Evolutionary conservation across 2,113 vertebrate species (phyloP).

Genomic region (Aegotheles bennettii): DNA sequence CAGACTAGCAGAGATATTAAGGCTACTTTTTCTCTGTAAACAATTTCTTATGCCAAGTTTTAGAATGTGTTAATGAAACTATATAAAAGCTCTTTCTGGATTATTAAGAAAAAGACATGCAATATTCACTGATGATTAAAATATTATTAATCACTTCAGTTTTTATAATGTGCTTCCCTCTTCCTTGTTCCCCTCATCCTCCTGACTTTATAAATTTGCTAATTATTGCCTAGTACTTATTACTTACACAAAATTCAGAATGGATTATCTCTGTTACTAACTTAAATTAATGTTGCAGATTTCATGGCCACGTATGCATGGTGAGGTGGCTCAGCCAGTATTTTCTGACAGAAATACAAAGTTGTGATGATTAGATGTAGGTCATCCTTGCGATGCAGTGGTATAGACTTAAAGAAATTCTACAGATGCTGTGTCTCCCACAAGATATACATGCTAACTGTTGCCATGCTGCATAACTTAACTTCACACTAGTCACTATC

Average conservation of each 20-base stretch:
- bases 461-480: fast-evolving
- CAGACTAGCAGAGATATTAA: neutral
- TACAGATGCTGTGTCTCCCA: neutral
- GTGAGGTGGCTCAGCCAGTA: neutral
- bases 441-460: neutral
- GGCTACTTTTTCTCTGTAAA: neutral
- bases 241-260: neutral
- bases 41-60: neutral
- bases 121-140: neutral
- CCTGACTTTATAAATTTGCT: neutral
- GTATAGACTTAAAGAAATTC: neutral
- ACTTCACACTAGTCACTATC: neutral
- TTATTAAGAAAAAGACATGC: neutral
- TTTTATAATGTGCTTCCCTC: neutral
- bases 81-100: neutral
- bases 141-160: neutral
- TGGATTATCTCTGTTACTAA: neutral
- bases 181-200: neutral
- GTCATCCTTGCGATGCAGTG: neutral
- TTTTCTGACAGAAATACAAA: fast-evolving
- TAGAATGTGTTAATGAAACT: neutral
- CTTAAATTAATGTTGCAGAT: neutral
- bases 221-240: neutral
- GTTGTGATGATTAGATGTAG: neutral
- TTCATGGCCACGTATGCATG: neutral